Evolutionary conservation across 2,888 invertebrate genomes (phyloP), one percentile per base, ranked within the genome.

Genomic region (Eupithecia subumbrata): DNA sequence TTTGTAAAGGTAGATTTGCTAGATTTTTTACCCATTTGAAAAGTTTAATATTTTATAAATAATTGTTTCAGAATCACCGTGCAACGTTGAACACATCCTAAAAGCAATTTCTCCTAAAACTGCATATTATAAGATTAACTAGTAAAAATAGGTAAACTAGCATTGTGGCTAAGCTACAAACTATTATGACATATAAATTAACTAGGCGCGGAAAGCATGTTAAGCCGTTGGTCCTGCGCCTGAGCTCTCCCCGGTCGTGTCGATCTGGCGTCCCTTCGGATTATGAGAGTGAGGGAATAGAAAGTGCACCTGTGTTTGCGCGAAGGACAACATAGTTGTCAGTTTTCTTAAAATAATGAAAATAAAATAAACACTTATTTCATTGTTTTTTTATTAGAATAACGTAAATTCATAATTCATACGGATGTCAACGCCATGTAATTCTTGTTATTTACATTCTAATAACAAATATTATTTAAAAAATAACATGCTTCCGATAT

Each of bases 11-110:
- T 2, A n/a, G 52, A n/a, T 52, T 52, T 52, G 52, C 9, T 2
- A n/a, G 52, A n/a, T 52, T 52, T 52, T n/a, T 52, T 52, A 2
- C n/a, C 9, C 18, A 48, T 48, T 48, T 18, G 18, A 48, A 7
- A 48, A 18, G 18, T 18, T 48, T 5, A 18, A n/a, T 52, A 1
- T 52, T 52, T 52, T 7, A 18, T 45, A 45, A 48, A 9, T 8
- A 2, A 18, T 67, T 68, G 68, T 78, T 83, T 76, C 91, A 96
- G 96, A 93, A 83, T 91, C 95, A 3, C 95, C 95, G 1, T 94
- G 93, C 82, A 91, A 85, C 71, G 88, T 94, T 12, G 95, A 95
- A 79, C 92, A 94, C 72, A 95, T 95, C 52, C 79, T 94, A 8
- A 88, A 88, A 80, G 92, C 92, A 4, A 89, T 93, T 56, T 83